A percentile compares a stretch with the other conserved stretches of the same genome.
Evolutionary conservation across 2,888 invertebrate genomes (phyloP).

Genomic region (Anagyrus pseudococci): DNA sequence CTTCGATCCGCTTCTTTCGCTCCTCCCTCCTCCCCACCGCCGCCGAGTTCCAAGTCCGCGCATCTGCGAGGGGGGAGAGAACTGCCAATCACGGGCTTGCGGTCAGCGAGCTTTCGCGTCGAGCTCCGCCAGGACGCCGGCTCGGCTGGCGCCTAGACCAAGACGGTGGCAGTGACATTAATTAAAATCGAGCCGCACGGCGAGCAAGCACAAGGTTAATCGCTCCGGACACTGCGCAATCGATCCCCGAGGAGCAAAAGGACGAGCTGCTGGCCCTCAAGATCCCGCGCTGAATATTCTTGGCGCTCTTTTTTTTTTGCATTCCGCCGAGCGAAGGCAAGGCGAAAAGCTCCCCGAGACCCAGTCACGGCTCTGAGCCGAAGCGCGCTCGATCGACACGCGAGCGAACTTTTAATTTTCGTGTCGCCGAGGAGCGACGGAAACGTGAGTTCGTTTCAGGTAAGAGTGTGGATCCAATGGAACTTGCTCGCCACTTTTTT

Average conservation of each 20-base stretch:
- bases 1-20: conserved; percentile 2
- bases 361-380: no score
- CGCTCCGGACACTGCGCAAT: conserved; percentile 14
- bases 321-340: no score
- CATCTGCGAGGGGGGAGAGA: no score
- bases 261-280: no score
- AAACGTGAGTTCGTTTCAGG: conserved; percentile 23
- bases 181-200: conserved; percentile 42
- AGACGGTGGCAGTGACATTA: conserved; percentile 37
- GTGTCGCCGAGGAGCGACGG: conserved; percentile 24
- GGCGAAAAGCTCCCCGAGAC: no score
- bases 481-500: no score
- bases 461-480: conserved; percentile 22
- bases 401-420: conserved; percentile 36
- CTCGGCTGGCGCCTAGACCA: not conserved
- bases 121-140: not conserved
- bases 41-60: not conserved
- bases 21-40: not conserved
- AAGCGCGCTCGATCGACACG: conserved; percentile 31
- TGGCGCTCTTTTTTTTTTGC: no score
- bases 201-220: conserved; percentile 30
- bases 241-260: no score
- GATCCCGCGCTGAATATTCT: no score
- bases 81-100: conserved; percentile 41
- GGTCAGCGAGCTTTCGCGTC: conserved; percentile 12